A percentile compares a stretch with the other conserved stretches of the same genome.
These are phyloP conservation scores for Dipodomys spectabilis DNA, from an alignment of 2,113 vertebrate species.

Conservation along the genomic window DNA sequence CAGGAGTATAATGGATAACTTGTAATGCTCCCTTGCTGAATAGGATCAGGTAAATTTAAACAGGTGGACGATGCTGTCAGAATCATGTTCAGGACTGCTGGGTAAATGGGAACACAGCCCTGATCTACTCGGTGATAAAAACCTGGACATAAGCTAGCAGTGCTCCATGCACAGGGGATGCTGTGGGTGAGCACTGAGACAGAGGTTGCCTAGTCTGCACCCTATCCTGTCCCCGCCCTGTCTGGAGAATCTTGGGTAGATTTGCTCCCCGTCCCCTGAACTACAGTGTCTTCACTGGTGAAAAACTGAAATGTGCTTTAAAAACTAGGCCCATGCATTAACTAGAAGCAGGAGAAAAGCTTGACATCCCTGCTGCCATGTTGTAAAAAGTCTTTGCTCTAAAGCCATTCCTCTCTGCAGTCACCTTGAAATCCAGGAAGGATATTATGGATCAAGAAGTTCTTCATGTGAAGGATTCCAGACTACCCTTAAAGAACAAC, in stretches of 20 bases:
- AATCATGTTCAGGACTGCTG: rapidly evolving
- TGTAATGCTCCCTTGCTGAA: background rate
- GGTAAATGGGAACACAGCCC: background rate
- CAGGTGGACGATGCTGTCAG: background rate
- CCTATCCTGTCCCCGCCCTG: background rate
- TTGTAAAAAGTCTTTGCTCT: too few species aligned
- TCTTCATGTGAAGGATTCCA: too few species aligned
- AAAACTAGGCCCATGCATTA: too few species aligned
- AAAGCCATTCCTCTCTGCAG: too few species aligned
- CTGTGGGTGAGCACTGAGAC: background rate
- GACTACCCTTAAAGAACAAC: too few species aligned
- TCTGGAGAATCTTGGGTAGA: background rate
- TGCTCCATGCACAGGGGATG: rapidly evolving
- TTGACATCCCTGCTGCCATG: too few species aligned
- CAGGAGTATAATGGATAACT: background rate
- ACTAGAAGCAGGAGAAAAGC: too few species aligned
- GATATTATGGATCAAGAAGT: too few species aligned
- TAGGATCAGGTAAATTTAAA: background rate
- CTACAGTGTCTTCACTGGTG: background rate
- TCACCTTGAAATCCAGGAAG: too few species aligned
- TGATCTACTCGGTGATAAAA: background rate
- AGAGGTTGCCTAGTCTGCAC: background rate
- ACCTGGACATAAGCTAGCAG: background rate
- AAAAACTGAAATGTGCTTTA: background rate
- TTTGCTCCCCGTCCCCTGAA: background rate